phyloP scores from a whole-genome alignment of 1,140 invertebrate genomes.

The Drosophila ficusphila region DNA sequence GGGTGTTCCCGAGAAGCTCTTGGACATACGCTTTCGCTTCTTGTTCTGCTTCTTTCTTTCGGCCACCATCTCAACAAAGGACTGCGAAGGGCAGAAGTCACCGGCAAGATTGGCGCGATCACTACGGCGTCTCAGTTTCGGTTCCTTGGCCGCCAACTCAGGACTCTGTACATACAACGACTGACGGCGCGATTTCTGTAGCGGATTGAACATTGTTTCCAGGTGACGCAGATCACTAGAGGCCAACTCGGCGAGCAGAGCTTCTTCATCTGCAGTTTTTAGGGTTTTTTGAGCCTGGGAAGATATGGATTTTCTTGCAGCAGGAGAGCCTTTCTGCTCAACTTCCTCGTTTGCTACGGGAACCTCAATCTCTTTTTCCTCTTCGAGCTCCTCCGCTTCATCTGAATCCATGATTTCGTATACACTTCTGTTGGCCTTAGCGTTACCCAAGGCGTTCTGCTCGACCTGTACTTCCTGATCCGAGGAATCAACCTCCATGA shows the following conservation, averaged over 20 bases:
- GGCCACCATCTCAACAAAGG: slow-evolving; percentile 64
- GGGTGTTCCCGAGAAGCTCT: slow-evolving; percentile 62
- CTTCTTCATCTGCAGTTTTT: slow-evolving; percentile 43
- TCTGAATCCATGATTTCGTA: background rate
- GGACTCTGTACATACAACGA: slow-evolving; percentile 35
- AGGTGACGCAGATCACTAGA: slow-evolving; percentile 59
- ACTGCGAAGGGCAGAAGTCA: slow-evolving; percentile 72
- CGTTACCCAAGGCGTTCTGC: background rate
- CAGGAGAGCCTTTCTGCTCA: background rate
- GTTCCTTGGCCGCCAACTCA: slow-evolving; percentile 20
- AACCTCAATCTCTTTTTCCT: background rate
- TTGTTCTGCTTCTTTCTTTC: slow-evolving; percentile 20
- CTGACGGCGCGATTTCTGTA: slow-evolving; percentile 67
- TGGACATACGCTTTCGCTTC: slow-evolving; percentile 65
- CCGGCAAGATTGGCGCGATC: slow-evolving; percentile 21
- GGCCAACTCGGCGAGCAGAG: slow-evolving; percentile 37
- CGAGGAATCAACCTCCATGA: slow-evolving; percentile 21
- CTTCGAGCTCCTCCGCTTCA: background rate
- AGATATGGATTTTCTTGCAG: background rate
- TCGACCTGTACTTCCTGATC: slow-evolving; percentile 1
- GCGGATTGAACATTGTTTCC: slow-evolving; percentile 64
- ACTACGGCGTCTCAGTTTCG: slow-evolving; percentile 64
- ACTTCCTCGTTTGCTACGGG: background rate
- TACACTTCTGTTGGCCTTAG: background rate
- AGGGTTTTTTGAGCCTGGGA: slow-evolving; percentile 8